Base-by-base conservation (phyloP, 2,797 vertebrate genomes). In the Amphiprion clarkii region DNA sequence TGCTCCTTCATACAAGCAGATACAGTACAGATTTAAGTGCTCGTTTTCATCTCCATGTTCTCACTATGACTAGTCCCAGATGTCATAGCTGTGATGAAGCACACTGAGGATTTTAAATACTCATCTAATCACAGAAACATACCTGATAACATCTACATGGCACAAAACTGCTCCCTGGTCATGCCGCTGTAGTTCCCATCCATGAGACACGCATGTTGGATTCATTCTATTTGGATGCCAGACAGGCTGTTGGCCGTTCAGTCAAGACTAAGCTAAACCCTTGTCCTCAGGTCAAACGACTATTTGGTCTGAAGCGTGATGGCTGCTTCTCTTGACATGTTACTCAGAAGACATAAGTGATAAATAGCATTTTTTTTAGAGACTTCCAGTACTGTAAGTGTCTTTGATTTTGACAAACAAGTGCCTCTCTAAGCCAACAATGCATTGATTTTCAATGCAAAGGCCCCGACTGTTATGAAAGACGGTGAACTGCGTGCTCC, bases 271-370 rank as follows among this genome's bases (percentile, higher is more conserved):
- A 53, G 67, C 63, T 58, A 11, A 11, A 51, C 70, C 54, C 55
- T 70, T 29, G 39, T 71, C 44, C 52, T 52, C 54, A 61, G 36
- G 39, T 83, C 27, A 58, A 69, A 67, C 39, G 55, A 60, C 39
- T 52, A 29, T 83, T 89, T 89, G 83, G 90, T 91, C 83, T 79
- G 75, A 84, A 74, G 77, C 57, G 29, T 31, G 57, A 46, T 17
- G 3, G 52, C 71, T 65, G 81, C 79, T 76, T 77, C 61, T 49
- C 56, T 5, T 48, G 39, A 70, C 56, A 63, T 58, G 40, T 70
- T 61, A 31, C n/a, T 53, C 60, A 74, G 64, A 78, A 66, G 67
- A 85, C 73, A 71, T 70, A 1, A 60, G 58, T 74, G 64, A 75
- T 63, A 46, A 21, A 55, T 33, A 48, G 1, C 16, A 1, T 44